phyloP scores from a whole-genome alignment of 2,797 vertebrate genomes.

The Sphenodon punctatus region DNA sequence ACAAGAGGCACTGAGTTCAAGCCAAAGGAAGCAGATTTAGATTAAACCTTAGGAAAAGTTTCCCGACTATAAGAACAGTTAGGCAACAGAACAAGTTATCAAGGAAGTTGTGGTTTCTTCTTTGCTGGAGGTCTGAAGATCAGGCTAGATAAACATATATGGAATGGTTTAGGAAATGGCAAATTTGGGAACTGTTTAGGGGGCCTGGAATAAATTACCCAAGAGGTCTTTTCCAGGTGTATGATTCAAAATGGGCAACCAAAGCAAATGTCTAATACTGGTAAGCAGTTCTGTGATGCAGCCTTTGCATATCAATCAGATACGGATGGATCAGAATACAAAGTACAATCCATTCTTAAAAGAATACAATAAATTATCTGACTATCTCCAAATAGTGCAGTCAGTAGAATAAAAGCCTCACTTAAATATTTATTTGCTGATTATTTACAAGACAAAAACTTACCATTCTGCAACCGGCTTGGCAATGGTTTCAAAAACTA shows the following conservation, averaged over 20 bases:
- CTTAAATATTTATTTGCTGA: background rate
- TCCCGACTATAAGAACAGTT: too few relatives aligned
- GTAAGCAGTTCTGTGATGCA: background rate
- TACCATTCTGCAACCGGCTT: slow-evolving; percentile 96
- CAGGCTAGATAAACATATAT: too few relatives aligned
- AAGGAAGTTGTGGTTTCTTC: too few relatives aligned
- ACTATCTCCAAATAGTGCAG: background rate
- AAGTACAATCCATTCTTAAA: slow-evolving; percentile 1
- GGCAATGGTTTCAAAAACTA: slow-evolving; percentile 91
- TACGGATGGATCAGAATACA: background rate
- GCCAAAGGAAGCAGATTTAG: too few relatives aligned
- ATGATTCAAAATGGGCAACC: background rate
- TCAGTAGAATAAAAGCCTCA: background rate
- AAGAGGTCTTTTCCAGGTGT: too few relatives aligned
- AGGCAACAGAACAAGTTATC: too few relatives aligned
- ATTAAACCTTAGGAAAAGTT: too few relatives aligned
- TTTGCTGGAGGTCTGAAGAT: too few relatives aligned
- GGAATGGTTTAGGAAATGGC: too few relatives aligned
- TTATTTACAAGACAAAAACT: slow-evolving; percentile 44
- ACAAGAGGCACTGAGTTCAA: too few relatives aligned
- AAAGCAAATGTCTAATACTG: background rate
- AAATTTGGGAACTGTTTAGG: too few relatives aligned
- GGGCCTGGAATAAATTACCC: too few relatives aligned
- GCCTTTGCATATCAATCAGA: background rate
- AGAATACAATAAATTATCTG: background rate